These are phyloP conservation scores for Apodemia zela DNA, from an alignment of 2,888 invertebrate genomes.

Conservation along the genomic window DNA sequence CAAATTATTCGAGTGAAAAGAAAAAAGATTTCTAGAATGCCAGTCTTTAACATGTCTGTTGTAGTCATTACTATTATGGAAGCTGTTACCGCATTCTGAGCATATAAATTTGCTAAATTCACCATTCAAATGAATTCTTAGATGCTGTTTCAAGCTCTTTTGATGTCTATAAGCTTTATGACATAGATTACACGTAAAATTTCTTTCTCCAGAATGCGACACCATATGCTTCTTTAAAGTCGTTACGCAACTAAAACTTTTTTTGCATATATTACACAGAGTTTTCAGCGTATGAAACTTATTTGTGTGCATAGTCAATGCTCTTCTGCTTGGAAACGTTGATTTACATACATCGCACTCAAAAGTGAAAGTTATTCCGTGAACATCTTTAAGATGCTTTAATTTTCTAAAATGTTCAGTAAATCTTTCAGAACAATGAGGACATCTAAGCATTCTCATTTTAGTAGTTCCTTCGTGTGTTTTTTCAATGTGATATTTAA, in stretches of 20 bases:
- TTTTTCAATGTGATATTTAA: slow-evolving; percentile 57
- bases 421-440: slow-evolving; percentile 57
- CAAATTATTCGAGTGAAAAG: slow-evolving; percentile 35
- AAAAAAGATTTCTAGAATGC: slow-evolving; percentile 48
- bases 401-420: slow-evolving; percentile 58
- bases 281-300: slow-evolving; percentile 60
- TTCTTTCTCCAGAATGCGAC: slow-evolving; percentile 53
- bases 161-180: slow-evolving; percentile 74
- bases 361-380: slow-evolving; percentile 54
- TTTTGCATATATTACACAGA: slow-evolving; percentile 69
- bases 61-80: slow-evolving; percentile 44
- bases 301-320: slow-evolving; percentile 58
- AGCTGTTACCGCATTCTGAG: slow-evolving; percentile 41
- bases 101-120: slow-evolving; percentile 45
- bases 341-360: slow-evolving; percentile 55
- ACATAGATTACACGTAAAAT: slow-evolving; percentile 61
- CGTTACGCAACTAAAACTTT: slow-evolving; percentile 63
- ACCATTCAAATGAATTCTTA: slow-evolving; percentile 46
- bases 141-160: slow-evolving; percentile 63
- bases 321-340: slow-evolving; percentile 49
- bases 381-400: slow-evolving; percentile 59
- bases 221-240: slow-evolving; percentile 56
- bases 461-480: slow-evolving; percentile 52
- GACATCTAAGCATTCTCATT: slow-evolving; percentile 52
- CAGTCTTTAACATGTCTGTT: slow-evolving; percentile 54